phyloP scores from a whole-genome alignment of 2,797 vertebrate genomes.

The Pyrrhura leucotis region DNA sequence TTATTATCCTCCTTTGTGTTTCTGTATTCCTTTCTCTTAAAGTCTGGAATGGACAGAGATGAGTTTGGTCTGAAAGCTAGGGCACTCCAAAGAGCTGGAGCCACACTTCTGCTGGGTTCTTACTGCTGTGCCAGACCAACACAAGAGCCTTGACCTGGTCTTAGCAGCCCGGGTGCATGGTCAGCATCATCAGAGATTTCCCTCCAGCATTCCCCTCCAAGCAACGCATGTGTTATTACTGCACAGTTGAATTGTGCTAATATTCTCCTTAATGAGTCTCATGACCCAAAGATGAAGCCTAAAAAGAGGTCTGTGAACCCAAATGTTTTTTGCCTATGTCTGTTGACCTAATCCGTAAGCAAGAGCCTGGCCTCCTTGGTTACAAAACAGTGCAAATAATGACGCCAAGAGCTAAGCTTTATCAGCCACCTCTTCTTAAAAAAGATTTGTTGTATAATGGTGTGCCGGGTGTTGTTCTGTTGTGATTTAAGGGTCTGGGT shows the following conservation, averaged over 20 bases:
- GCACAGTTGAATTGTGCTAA: not conserved
- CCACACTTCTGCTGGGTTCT: not conserved
- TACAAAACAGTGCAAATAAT: slow-evolving; percentile 52
- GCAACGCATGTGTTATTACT: not conserved
- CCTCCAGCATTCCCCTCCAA: not conserved
- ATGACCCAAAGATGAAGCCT: not conserved
- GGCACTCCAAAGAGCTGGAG: not conserved
- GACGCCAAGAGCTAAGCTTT: slow-evolving; percentile 58
- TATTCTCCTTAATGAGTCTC: not conserved
- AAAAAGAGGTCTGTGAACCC: not conserved
- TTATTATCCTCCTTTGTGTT: not conserved
- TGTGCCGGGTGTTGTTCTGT: not conserved
- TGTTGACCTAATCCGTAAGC: not conserved
- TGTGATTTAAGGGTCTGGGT: slow-evolving; percentile 39
- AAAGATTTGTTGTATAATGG: slow-evolving; percentile 55
- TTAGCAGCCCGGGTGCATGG: not conserved
- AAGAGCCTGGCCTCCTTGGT: slow-evolving; percentile 36
- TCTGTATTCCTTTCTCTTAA: not conserved
- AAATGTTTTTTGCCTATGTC: not conserved
- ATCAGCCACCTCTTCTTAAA: slow-evolving; percentile 55
- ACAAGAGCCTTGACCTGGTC: not conserved
- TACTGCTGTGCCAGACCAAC: not conserved
- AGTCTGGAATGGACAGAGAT: not conserved
- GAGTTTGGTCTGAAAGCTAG: not conserved
- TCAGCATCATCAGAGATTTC: not conserved